A percentile compares a stretch with the other conserved stretches of the same genome.
phyloP scores from a whole-genome alignment of 2,113 vertebrate species.

The Limanda limanda region DNA sequence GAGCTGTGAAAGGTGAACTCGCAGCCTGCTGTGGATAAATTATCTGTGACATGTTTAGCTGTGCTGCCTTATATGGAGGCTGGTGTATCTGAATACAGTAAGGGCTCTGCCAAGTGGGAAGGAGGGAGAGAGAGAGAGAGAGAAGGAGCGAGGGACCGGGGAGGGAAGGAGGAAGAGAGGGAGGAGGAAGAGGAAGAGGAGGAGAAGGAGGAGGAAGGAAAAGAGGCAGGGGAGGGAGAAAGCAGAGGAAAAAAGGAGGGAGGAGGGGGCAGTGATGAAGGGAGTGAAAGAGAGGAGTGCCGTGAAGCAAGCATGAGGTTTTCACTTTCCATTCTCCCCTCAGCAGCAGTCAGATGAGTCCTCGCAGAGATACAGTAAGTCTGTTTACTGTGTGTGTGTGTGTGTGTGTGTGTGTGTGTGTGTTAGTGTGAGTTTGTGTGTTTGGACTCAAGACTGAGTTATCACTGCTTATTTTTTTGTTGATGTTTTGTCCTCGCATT shows the following conservation, averaged over 20 bases:
- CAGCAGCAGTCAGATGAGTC: conserved; percentile 87
- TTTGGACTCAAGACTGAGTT: conserved; percentile 38
- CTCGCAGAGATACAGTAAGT: conserved; percentile 84
- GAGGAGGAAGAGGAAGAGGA: conserved; percentile 29
- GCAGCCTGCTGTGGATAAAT: conserved; percentile 85
- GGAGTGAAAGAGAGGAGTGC: conserved; percentile 72
- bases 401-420: conserved; percentile 34
- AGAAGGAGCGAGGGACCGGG: conserved; percentile 26
- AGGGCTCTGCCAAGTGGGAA: conserved; percentile 81
- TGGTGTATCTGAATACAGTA: conserved; percentile 80
- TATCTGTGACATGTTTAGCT: conserved; percentile 90
- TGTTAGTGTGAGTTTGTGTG: conserved; percentile 21
- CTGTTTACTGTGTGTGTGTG: conserved; percentile 46
- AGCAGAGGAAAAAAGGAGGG: conserved; percentile 42
- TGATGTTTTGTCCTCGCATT: conserved; percentile 27
- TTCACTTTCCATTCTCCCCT: conserved; percentile 80
- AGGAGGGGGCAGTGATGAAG: conserved; percentile 64
- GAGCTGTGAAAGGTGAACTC: conserved; percentile 85
- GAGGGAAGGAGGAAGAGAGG: conserved; percentile 30
- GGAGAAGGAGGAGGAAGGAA: conserved; percentile 37
- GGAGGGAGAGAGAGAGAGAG: conserved; percentile 38
- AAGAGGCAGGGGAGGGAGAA: conserved; percentile 51
- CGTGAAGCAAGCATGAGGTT: conserved; percentile 76
- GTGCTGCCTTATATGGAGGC: conserved; percentile 88
- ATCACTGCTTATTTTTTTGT: conserved; percentile 19